phyloP scores from a whole-genome alignment of 2,888 invertebrate species.

The Onthophagus sagittarius region DNA sequence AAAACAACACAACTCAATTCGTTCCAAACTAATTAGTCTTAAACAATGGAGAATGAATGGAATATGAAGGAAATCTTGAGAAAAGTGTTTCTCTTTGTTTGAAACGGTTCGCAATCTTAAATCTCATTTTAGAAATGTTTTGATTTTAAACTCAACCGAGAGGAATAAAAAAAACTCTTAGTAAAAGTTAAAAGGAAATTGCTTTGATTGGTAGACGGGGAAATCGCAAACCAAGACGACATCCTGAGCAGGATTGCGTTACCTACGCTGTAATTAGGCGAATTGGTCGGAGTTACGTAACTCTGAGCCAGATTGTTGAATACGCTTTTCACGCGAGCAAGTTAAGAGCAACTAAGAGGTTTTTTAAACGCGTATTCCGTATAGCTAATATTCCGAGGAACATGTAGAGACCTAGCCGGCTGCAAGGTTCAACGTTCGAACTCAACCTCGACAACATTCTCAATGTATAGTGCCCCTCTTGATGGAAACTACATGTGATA shows the following conservation, averaged over 20 bases:
- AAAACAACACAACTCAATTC: background rate
- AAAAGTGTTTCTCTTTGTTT: background rate
- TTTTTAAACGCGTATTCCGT: background rate
- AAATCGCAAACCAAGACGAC: background rate
- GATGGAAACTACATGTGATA: background rate
- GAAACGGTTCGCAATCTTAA: background rate
- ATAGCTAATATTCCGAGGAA: background rate
- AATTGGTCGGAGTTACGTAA: background rate
- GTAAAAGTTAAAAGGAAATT: background rate
- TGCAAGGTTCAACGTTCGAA: background rate
- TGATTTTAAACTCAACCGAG: background rate
- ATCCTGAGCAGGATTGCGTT: background rate
- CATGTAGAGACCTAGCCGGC: background rate
- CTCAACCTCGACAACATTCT: background rate
- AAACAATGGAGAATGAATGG: background rate
- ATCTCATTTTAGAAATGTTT: background rate
- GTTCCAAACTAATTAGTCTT: background rate
- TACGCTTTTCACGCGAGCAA: background rate
- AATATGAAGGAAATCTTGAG: background rate
- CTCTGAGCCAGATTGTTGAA: background rate
- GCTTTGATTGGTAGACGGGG: background rate
- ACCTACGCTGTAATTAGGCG: background rate
- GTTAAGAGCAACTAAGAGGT: background rate
- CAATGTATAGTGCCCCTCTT: background rate
- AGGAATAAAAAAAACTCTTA: background rate